phyloP scores from a whole-genome alignment of 1,140 invertebrate species.

The Heliconius eleuchia region DNA sequence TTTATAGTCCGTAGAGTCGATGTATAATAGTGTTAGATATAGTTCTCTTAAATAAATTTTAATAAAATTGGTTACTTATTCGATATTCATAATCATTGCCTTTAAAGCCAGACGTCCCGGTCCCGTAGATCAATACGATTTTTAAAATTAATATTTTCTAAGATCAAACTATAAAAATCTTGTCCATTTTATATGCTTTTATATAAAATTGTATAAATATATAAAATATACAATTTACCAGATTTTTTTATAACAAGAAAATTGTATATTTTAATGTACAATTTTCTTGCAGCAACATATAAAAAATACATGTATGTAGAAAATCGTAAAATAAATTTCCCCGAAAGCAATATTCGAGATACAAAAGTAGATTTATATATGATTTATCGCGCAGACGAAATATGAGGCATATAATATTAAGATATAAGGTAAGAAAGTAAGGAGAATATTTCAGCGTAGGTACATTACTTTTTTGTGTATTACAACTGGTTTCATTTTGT shows the following conservation, averaged over 20 bases:
- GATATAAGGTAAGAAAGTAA: not conserved
- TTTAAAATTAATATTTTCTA: too few species aligned
- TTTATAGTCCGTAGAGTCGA: too few species aligned
- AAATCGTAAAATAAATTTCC: slow-evolving; percentile 1
- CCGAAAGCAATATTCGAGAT: slow-evolving; percentile 21
- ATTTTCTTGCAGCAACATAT: not conserved
- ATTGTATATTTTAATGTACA: not conserved
- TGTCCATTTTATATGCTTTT: too few species aligned
- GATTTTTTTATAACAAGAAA: not conserved
- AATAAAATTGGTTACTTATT: too few species aligned
- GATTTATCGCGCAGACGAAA: slow-evolving; percentile 24
- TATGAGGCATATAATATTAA: slow-evolving; percentile 9
- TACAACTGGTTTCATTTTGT: slow-evolving; percentile 17
- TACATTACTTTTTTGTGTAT: slow-evolving; percentile 17
- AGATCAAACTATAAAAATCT: too few species aligned
- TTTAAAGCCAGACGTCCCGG: too few species aligned
- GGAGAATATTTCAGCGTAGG: slow-evolving; percentile 10
- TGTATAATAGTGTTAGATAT: too few species aligned
- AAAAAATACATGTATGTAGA: not conserved
- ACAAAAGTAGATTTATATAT: not conserved
- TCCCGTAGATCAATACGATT: too few species aligned
- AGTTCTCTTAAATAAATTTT: too few species aligned
- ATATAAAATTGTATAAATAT: too few species aligned
- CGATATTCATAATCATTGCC: too few species aligned
- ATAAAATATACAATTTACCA: too few species aligned